phyloP scores from a whole-genome alignment of 2,888 invertebrate species.

The Adela reaumurella region DNA sequence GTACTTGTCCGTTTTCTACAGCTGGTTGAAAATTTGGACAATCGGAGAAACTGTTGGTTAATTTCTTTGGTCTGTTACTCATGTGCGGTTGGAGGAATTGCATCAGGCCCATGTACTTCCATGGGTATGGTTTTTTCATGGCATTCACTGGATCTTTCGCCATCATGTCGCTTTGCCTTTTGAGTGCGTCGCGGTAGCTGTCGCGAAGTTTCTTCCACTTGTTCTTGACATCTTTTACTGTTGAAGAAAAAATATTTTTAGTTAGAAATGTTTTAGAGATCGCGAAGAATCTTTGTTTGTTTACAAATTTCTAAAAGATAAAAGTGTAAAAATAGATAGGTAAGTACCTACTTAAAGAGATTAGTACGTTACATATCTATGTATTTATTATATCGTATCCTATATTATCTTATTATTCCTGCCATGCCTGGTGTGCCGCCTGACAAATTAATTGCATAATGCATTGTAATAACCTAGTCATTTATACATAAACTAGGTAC shows the following conservation, averaged over 20 bases:
- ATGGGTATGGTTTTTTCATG: slow-evolving; percentile 31
- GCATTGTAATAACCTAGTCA: too few species aligned
- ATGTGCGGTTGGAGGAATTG: slow-evolving; percentile 48
- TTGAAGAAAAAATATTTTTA: slow-evolving; percentile 12
- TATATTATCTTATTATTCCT: too few species aligned
- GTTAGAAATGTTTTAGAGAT: too few species aligned
- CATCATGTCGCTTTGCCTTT: slow-evolving; percentile 37
- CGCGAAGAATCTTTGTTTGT: too few species aligned
- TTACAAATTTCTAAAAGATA: too few species aligned
- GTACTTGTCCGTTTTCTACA: slow-evolving; percentile 14
- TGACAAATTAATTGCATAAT: too few species aligned
- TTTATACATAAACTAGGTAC: too few species aligned
- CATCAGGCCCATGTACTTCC: slow-evolving; percentile 45
- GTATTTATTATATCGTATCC: too few species aligned
- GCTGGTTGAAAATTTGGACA: not conserved
- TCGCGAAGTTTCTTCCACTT: slow-evolving; percentile 49
- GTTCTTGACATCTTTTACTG: slow-evolving; percentile 45
- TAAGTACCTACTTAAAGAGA: too few species aligned
- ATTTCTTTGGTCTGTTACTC: slow-evolving; percentile 34
- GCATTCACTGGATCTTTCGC: slow-evolving; percentile 23
- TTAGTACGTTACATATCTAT: too few species aligned
- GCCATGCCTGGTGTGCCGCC: too few species aligned
- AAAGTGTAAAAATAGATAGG: too few species aligned
- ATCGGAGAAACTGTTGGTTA: slow-evolving; percentile 14
- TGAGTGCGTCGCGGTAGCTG: slow-evolving; percentile 46